Evolutionary conservation across 2,113 vertebrate genomes (phyloP).

Genomic region (Mesocricetus auratus): DNA sequence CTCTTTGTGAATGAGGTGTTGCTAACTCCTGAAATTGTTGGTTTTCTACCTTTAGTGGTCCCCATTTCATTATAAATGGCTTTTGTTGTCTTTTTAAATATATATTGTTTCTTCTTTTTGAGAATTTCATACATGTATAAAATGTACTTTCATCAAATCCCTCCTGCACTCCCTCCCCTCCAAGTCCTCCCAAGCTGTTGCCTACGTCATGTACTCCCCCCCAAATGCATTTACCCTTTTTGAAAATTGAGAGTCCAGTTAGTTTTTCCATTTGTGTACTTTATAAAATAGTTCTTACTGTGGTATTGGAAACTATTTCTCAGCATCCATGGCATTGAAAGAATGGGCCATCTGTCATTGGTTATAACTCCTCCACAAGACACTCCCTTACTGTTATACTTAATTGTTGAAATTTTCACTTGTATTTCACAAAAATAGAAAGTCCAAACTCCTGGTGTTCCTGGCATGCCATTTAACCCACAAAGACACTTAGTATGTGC

Average conservation of each 20-base stretch:
- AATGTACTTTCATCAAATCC: background rate
- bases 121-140: background rate
- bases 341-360: background rate
- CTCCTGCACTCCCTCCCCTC: background rate
- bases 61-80: background rate
- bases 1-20: background rate
- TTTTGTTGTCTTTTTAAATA: background rate
- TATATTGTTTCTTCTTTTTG: background rate
- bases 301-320: background rate
- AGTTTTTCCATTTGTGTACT: background rate
- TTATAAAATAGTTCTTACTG: background rate
- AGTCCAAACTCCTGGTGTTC: slow-evolving; percentile 26
- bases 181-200: background rate
- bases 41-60: background rate
- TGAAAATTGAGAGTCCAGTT: background rate
- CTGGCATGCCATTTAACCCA: slow-evolving; percentile 46
- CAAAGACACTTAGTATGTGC: background rate
- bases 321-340: background rate
- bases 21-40: background rate
- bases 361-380: background rate
- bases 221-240: background rate
- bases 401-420: slow-evolving; percentile 76
- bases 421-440: slow-evolving; percentile 66
- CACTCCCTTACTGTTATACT: slow-evolving; percentile 46
- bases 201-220: background rate